A percentile compares a stretch with the other conserved stretches of the same genome.
Conservation (phyloP, 2,797 vertebrate genomes). For the Sebastes cheni region DNA sequence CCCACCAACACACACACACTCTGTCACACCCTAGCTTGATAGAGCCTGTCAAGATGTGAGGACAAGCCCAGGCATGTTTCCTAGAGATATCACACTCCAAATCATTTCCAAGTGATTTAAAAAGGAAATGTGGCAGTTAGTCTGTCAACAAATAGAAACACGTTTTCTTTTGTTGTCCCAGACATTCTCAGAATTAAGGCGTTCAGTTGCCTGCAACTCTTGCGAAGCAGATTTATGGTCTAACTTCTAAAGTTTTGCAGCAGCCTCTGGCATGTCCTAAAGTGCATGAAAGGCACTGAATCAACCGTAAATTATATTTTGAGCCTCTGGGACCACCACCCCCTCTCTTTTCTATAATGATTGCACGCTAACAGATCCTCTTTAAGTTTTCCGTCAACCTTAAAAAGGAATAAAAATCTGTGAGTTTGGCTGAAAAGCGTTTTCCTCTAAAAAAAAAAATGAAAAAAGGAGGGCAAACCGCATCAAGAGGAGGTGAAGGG, state of each 20-base stretch:
- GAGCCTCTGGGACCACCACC: conserved; percentile 23
- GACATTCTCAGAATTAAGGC: neutral
- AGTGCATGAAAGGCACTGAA: conserved; percentile 26
- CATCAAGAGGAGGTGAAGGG: conserved; percentile 81
- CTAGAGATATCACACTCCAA: conserved; percentile 51
- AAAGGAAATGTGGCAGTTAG: conserved; percentile 22
- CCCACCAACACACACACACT: neutral
- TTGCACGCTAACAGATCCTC: conserved; percentile 41
- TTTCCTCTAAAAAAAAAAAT: conserved; percentile 59
- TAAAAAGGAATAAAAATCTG: conserved; percentile 28
- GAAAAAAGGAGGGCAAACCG: conserved; percentile 73
- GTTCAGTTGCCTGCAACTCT: neutral
- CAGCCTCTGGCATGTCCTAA: conserved; percentile 1
- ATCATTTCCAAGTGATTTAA: conserved; percentile 35
- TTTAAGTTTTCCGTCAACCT: conserved; percentile 62
- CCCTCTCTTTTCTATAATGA: conserved; percentile 28
- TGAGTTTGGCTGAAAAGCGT: conserved; percentile 38
- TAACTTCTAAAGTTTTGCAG: conserved; percentile 23
- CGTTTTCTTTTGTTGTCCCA: neutral
- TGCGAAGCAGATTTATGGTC: neutral
- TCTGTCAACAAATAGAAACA: neutral
- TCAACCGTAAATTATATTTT: conserved; percentile 38
- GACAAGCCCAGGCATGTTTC: conserved; percentile 77
- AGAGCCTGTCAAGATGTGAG: conserved; percentile 50
- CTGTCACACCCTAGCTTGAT: conserved; percentile 50